Evolutionary conservation across 2,113 vertebrate species (phyloP), one percentile per base, ranked within the genome.

Genomic region (Calidris pugnax): DNA sequence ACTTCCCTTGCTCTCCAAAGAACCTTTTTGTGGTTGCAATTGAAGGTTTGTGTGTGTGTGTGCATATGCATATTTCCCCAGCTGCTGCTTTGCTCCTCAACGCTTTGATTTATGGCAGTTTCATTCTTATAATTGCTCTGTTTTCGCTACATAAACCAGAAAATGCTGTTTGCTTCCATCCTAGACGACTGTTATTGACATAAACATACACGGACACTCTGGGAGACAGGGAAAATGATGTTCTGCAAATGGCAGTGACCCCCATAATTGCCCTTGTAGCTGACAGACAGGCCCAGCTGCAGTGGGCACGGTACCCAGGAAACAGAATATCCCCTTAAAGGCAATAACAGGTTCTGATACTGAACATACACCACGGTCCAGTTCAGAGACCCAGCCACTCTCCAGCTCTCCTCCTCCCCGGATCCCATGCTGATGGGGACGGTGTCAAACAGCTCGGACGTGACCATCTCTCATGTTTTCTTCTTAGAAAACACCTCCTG

Each of bases 401-500:
- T 73, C 28, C 12, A 43, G 0, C 19, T 63, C 56, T 19, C 37
- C 24, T 45, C 71, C 71, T 27, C 8, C 4, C 12, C 64, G 75
- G 6, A 20, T 53, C 4, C 10, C 7, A 14, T 2, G 8, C 7
- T 78, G 63, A 35, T 10, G 14, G 22, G 8, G 89, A 10, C 6
- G 22, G 21, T 2, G 7, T 24, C 22, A 28, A n/a, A 8, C 14
- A 56, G 37, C 19, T 21, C 2, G 18, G 21, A 6, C 51, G 6
- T 11, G 51, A 47, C 3, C 4, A 13, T 21, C 13, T 41, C 18
- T 21, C 1, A 0, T 0, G 1, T 45, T 72, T 33, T 57, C 6
- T 7, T 41, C 19, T 15, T 45, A 22, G 32, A 59, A 14, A 10
- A 66, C 12, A 82, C 37, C 20, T 43, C 30, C 8, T 2, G 1